Evolutionary conservation across 2,888 invertebrate genomes (phyloP), one percentile per base, ranked within the genome.

Genomic region (Lasioglossum leucozonium): DNA sequence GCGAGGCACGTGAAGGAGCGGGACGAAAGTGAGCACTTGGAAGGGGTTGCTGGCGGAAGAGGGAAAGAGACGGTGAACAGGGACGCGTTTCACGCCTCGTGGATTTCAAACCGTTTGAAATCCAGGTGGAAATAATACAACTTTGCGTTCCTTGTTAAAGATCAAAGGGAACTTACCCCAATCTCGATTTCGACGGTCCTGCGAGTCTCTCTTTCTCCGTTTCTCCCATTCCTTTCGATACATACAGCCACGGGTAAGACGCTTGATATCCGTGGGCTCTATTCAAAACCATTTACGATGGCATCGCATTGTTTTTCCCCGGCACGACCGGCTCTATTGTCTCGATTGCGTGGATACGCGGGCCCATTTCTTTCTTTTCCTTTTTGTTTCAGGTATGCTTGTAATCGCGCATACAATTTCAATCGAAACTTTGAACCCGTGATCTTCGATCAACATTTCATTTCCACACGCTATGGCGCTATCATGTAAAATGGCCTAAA

Each of bases 91-190:
- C 92, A 93, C 93, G 93, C 94, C 93, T 92, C 91, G 89, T 90
- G 89, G 91, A 90, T 92, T 92, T 84, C 90, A 89, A 93, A 93
- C 91, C 92, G 92, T 93, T 93, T 93, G 93, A 93, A 93, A 93
- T 89, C 91, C 90, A 92, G 91, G 92, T 93, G 93, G 92, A 94
- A 94, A 93, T 94, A 94, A 94, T 94, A 93, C 93, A 94, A 94
- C 93, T 93, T 93, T 93, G 92, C 93, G 93, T 93, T 93, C 92
- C 93, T 93, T 92, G 91, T 91, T 88, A 86, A 89, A 89, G 93
- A 93, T 94, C 93, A 93, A 94, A 93, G 93, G 89, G 89, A 93
- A 90, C 89, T 88, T 91, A 89, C 90, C 92, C 89, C 90, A 88
- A 92, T 92, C 91, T 91, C 88, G 83, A 90, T 87, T 87, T 79